These are phyloP conservation scores for Myodes glareolus DNA, from an alignment of 2,113 vertebrate species.

Conservation along the genomic window DNA sequence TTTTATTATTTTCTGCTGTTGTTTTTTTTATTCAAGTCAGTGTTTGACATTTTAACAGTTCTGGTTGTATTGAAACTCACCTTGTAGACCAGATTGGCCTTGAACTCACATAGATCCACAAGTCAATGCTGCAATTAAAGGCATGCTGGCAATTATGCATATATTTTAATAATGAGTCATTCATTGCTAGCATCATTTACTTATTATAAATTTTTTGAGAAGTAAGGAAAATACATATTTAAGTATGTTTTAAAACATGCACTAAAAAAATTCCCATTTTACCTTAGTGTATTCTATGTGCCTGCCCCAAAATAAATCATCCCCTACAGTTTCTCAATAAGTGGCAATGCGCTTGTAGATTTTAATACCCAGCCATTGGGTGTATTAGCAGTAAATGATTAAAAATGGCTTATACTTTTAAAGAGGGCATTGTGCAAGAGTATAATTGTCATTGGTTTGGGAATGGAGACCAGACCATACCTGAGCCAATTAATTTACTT, in stretches of 20 bases:
- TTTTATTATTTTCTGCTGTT: no score
- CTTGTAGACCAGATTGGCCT: background rate
- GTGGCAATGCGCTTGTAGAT: background rate
- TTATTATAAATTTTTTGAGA: conserved; percentile 19
- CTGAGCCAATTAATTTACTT: background rate
- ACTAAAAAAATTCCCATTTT: background rate
- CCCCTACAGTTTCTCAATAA: background rate
- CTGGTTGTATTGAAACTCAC: no score
- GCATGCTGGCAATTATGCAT: background rate
- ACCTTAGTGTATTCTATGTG: background rate
- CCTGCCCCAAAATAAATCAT: background rate
- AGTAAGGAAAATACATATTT: background rate
- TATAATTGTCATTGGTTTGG: background rate
- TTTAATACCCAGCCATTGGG: background rate
- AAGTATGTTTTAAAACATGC: conserved; percentile 17
- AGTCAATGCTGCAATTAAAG: background rate
- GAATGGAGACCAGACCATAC: background rate
- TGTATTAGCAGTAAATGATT: background rate
- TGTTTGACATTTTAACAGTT: no score
- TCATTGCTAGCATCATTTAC: background rate
- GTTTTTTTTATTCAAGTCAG: no score
- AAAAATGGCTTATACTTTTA: background rate
- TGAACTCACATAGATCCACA: background rate
- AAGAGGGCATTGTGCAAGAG: background rate
- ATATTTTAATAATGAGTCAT: background rate